Conservation (phyloP, 2,113 vertebrate genomes). For the Piprites chloris region DNA sequence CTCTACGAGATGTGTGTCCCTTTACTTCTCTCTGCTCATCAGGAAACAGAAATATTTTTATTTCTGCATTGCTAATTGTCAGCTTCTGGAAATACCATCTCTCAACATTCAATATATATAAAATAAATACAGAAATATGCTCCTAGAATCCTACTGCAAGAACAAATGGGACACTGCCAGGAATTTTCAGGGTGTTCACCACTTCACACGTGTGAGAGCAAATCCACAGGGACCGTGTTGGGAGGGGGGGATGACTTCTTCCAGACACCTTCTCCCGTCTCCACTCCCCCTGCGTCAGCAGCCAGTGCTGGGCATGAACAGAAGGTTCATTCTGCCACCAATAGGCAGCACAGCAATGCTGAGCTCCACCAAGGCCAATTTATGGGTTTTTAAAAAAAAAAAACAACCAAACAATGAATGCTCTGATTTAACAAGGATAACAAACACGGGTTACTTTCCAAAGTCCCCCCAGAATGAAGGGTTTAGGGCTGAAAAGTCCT, state of each 20-base stretch:
- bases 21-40: not conserved
- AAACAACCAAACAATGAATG: fast-evolving
- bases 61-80: not conserved
- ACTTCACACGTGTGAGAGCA: fast-evolving
- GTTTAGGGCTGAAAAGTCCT: not conserved
- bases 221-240: fast-evolving
- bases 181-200: not conserved
- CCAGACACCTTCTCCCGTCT: not conserved
- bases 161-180: not conserved
- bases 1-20: not conserved
- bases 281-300: not conserved
- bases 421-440: not conserved
- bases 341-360: not conserved
- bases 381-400: too few species aligned
- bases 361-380: fast-evolving
- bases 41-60: not conserved
- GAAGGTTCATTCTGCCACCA: not conserved
- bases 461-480: not conserved
- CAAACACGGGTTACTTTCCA: not conserved
- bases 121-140: not conserved
- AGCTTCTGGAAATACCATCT: not conserved
- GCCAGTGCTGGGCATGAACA: fast-evolving
- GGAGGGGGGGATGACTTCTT: not conserved
- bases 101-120: not conserved
- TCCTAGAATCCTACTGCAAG: not conserved